phyloP scores from a whole-genome alignment of 2,113 vertebrate species.

The Prinia subflava region DNA sequence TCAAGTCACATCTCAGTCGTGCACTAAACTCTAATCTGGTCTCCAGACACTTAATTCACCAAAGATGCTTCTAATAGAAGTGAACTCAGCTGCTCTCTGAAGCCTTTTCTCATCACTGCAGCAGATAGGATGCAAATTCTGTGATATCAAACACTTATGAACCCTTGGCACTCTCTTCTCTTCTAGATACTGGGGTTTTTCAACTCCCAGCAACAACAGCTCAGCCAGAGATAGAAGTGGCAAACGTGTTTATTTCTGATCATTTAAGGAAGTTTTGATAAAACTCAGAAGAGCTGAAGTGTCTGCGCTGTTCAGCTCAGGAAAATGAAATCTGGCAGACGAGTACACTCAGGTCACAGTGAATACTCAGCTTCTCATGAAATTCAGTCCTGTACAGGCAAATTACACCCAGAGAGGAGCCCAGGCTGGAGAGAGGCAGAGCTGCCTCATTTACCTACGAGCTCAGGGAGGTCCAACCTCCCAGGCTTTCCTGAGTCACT shows the following conservation, averaged over 20 bases:
- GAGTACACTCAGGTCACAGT: background rate
- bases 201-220: background rate
- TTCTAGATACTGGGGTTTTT: background rate
- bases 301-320: background rate
- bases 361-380: background rate
- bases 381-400: background rate
- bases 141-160: background rate
- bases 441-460: background rate
- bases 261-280: conserved; percentile 22
- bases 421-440: background rate
- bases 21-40: background rate
- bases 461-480: background rate
- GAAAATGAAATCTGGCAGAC: conserved; percentile 30
- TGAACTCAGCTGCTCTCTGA: conserved; percentile 13
- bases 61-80: conserved; percentile 35
- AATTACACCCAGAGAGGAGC: background rate
- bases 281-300: background rate
- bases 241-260: background rate
- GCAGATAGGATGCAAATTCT: background rate
- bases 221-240: background rate
- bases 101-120: conserved; percentile 31
- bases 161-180: background rate
- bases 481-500: background rate
- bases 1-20: background rate
- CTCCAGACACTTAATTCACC: background rate